Conservation (phyloP, 53 echinoderm and acorn worm species). For the Holothuria scabra region DNA sequence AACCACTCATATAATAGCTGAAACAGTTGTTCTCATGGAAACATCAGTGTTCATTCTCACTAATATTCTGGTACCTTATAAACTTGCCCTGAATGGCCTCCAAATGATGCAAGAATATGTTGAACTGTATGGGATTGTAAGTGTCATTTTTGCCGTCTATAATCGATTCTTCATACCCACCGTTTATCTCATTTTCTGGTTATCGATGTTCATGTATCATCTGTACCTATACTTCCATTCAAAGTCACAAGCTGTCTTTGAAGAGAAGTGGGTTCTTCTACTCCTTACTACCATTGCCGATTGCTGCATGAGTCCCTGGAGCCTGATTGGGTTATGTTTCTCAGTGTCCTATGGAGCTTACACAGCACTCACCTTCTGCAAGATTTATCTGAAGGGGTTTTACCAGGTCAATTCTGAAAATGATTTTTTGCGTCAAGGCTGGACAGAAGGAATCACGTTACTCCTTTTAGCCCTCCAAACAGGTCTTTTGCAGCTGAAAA, state of each 20-base stretch:
- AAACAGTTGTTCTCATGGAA: conserved; percentile 62
- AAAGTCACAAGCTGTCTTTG: conserved; percentile 61
- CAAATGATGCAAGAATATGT: conserved; percentile 84
- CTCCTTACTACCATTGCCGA: conserved; percentile 84
- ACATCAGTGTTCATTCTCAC: conserved; percentile 73
- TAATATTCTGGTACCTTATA: conserved; percentile 79
- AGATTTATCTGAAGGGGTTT: conserved; percentile 90
- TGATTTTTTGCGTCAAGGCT: conserved; percentile 77
- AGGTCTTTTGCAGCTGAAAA: conserved; percentile 76
- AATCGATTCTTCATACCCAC: conserved; percentile 87
- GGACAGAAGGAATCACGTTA: conserved; percentile 92
- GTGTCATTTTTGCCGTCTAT: conserved; percentile 83
- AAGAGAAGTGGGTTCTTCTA: conserved; percentile 79
- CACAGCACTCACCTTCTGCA: conserved; percentile 74
- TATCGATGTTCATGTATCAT: conserved; percentile 75
- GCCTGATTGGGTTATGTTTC: conserved; percentile 90
- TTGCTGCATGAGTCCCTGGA: conserved; percentile 94
- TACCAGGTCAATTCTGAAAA: conserved; percentile 51
- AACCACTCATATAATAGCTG: conserved; percentile 66
- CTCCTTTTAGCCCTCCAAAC: conserved; percentile 90
- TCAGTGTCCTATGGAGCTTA: conserved; percentile 92
- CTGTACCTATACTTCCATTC: conserved; percentile 76
- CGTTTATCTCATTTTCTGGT: conserved; percentile 86
- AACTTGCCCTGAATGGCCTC: conserved; percentile 80
- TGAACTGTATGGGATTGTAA: conserved; percentile 83